Conservation (phyloP, 2,113 vertebrate species). For the Vidua chalybeata region DNA sequence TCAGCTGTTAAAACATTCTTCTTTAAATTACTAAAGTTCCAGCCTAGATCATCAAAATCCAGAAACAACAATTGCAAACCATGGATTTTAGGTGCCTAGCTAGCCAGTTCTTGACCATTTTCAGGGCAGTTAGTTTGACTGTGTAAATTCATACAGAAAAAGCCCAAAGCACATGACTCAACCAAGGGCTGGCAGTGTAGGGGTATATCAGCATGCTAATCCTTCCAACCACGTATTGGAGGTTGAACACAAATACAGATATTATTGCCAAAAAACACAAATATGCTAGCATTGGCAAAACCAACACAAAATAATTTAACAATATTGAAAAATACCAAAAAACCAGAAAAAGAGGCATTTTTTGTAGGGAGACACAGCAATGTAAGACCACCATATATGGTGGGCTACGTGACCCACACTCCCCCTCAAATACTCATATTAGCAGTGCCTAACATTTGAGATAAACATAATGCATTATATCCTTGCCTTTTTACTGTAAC, state of each 20-base stretch:
- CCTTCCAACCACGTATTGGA: background rate
- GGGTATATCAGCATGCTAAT: background rate
- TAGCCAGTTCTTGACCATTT: conserved; percentile 28
- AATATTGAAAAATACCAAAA: background rate
- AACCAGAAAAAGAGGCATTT: background rate
- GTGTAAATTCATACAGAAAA: background rate
- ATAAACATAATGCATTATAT: conserved; percentile 28
- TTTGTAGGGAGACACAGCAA: conserved; percentile 49
- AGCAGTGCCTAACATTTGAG: conserved; percentile 64
- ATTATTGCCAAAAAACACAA: conserved; percentile 5
- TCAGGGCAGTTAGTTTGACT: conserved; percentile 30
- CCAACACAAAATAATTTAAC: conserved; percentile 67
- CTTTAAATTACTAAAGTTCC: conserved; percentile 21
- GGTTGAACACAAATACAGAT: background rate
- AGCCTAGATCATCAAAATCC: conserved; percentile 48
- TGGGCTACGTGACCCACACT: conserved; percentile 7
- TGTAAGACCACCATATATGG: background rate
- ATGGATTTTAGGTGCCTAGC: conserved; percentile 27
- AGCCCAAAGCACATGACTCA: background rate
- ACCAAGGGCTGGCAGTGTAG: background rate
- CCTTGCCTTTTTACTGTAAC: conserved; percentile 61
- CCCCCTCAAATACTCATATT: conserved; percentile 43
- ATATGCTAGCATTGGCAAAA: conserved; percentile 52
- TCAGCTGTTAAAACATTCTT: conserved; percentile 27
- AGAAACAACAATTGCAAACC: conserved; percentile 32